Evolutionary conservation across 2,113 vertebrate species (phyloP).

Genomic region (Corythaixoides concolor): DNA sequence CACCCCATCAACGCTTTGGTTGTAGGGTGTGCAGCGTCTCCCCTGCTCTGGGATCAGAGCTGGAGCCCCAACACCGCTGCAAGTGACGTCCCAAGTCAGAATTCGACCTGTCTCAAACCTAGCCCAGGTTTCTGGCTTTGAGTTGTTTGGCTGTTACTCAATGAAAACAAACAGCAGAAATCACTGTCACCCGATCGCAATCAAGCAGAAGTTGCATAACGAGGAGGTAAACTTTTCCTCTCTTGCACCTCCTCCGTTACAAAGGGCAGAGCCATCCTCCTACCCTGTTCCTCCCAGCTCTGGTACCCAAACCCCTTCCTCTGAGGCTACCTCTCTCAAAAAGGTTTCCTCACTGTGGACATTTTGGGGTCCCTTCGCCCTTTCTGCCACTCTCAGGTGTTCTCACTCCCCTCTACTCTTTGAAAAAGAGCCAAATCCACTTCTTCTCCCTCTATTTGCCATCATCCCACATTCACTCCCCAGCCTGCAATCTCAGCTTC

Average conservation of each 20-base stretch:
- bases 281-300: neutral
- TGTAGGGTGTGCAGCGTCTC: neutral
- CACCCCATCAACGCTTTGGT: accelerated
- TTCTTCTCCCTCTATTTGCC: neutral
- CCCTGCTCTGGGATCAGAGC: accelerated
- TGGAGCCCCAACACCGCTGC: neutral
- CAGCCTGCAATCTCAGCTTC: neutral
- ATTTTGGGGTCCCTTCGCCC: accelerated
- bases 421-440: accelerated
- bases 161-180: neutral
- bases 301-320: neutral
- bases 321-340: neutral
- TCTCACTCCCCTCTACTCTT: neutral
- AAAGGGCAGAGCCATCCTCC: neutral
- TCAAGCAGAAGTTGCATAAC: neutral
- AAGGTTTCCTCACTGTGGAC: neutral
- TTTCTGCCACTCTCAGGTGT: accelerated
- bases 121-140: neutral
- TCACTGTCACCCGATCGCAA: neutral
- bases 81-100: accelerated
- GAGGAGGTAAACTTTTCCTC: neutral
- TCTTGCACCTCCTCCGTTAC: neutral
- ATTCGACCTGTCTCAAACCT: neutral
- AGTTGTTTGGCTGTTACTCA: neutral
- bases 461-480: accelerated